Evolutionary conservation across 1,140 invertebrate genomes (phyloP).

Genomic region (Aphelenchoides fujianensis): DNA sequence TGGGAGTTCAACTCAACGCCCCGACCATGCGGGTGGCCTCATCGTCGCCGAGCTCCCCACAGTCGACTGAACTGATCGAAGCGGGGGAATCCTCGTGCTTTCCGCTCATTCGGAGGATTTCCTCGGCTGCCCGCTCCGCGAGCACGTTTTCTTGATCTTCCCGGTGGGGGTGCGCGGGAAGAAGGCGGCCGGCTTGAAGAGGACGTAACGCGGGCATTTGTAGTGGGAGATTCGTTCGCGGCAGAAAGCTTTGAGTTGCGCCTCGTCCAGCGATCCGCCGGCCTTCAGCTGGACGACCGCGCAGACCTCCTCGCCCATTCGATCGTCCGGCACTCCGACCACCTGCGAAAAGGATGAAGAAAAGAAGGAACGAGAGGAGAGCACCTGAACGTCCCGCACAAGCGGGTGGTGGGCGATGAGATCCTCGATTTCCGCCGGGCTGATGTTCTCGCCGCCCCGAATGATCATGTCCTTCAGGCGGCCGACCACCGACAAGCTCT

Average conservation of each 20-base stretch:
- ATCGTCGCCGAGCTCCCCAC: too few relatives aligned
- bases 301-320: constrained; percentile 80
- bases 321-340: constrained; percentile 74
- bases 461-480: constrained; percentile 83
- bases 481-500: constrained; percentile 76
- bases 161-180: constrained; percentile 15
- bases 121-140: neutral
- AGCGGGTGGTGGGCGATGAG: constrained; percentile 68
- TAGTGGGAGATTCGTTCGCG: constrained; percentile 10
- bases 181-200: neutral
- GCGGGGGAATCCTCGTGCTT: too few relatives aligned
- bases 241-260: neutral
- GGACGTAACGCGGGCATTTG: constrained; percentile 17
- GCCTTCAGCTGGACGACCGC: constrained; percentile 70
- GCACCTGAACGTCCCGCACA: neutral
- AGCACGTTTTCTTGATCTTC: constrained; percentile 13
- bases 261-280: constrained; percentile 29
- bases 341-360: too few relatives aligned
- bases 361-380: too few relatives aligned
- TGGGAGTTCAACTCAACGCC: too few relatives aligned
- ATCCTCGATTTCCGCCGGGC: constrained; percentile 79
- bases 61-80: too few relatives aligned
- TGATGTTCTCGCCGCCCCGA: constrained; percentile 82
- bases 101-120: neutral
- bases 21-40: too few relatives aligned